phyloP scores from a whole-genome alignment of 2,113 vertebrate genomes.

The Prionailurus viverrinus region DNA sequence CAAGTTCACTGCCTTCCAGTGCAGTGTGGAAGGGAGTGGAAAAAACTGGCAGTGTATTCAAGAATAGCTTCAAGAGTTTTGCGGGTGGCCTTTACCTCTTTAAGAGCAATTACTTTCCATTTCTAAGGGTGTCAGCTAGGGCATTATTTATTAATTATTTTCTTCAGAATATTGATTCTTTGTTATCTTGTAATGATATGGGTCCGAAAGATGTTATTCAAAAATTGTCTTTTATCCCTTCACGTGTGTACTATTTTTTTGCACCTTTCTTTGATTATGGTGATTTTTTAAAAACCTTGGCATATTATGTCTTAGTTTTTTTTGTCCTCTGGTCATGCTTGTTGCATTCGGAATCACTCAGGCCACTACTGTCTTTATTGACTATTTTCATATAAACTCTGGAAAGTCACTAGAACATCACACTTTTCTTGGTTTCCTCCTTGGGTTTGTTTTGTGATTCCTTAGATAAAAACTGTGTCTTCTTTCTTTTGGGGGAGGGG shows the following conservation, averaged over 20 bases:
- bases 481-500: background rate
- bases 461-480: background rate
- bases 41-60: background rate
- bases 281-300: background rate
- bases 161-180: background rate
- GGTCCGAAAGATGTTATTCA: background rate
- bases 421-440: background rate
- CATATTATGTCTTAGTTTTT: background rate
- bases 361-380: background rate
- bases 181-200: background rate
- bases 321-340: background rate
- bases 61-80: background rate
- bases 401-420: background rate
- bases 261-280: background rate
- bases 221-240: background rate
- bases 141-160: background rate
- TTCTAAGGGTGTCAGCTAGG: background rate
- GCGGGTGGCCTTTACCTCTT: background rate
- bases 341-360: background rate
- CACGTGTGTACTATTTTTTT: background rate
- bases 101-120: background rate
- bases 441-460: background rate
- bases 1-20: background rate
- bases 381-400: background rate
- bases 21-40: background rate